Evolutionary conservation across 30 jellyfish, hydroid and myxozoan genomes (phyloP), one percentile per base, ranked within the genome.

Genomic region (Mastigias papua): DNA sequence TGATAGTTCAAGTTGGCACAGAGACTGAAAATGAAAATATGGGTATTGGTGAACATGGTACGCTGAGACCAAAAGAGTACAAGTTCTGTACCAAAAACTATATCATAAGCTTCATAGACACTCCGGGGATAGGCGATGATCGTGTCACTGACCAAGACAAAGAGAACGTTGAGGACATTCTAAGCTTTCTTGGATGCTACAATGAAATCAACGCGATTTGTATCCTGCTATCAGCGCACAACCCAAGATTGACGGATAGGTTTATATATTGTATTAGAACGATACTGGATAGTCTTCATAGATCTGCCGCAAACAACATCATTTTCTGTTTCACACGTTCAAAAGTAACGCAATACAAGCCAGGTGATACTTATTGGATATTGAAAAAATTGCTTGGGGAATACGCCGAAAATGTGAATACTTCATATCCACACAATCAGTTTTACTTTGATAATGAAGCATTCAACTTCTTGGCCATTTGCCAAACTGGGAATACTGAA

Each of bases 81-180:
- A 58, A 21, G 64, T 78, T 78, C 48, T 10, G 15, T 32, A 31
- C 54, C 27, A 84, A 64, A n/a, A 35, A 78, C 22, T 61, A 62
- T 1, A 13, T 54, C n/a, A 62, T 78, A 22, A 50, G 65, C 13
- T 84, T 78, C 0, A 10, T 78, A n/a, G 89, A 78, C 69, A 78
- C 89, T 22, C 89, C 89, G 1, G 89, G 89, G 33, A 50, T 78
- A 10, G 89, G 84, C n/a, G 89, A 78, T 54, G 80, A 22, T 16
- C 89, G 89, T 8, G 89, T 84, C 23, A 22, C 54, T 16, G 80
- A 87, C n/a, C 86, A 42, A 66, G 96, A 37, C 46, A 48, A 35
- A 66, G 62, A 63, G 48, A 87, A 78, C 48, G 63, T 34, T 68
- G 91, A 69, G 64, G 62, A 25, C 35, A 29, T 75, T 33, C 96